phyloP scores from a whole-genome alignment of 2,888 invertebrate genomes.

The Noctua fimbriata region DNA sequence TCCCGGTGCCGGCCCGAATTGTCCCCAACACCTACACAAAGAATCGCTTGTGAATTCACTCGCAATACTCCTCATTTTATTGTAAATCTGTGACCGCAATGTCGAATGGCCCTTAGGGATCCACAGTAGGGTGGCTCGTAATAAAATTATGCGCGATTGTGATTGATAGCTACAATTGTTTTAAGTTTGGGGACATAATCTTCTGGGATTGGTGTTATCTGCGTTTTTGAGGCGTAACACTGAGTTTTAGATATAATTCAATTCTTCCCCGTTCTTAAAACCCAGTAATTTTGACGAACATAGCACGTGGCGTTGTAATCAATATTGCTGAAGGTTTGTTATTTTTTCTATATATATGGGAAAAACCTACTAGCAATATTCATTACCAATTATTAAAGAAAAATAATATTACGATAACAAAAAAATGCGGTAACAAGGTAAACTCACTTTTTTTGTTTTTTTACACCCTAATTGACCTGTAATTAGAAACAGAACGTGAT shows the following conservation, averaged over 20 bases:
- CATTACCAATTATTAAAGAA: slow-evolving; percentile 29
- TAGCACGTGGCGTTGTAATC: background rate
- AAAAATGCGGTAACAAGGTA: background rate
- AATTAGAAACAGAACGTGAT: slow-evolving; percentile 18
- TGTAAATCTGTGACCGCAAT: slow-evolving; percentile 82
- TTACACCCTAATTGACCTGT: background rate
- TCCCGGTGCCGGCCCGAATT: slow-evolving; percentile 70
- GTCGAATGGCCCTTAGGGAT: slow-evolving; percentile 71
- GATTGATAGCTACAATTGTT: slow-evolving; percentile 69
- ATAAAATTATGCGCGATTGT: slow-evolving; percentile 72
- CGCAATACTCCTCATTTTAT: slow-evolving; percentile 79
- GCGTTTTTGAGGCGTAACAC: background rate
- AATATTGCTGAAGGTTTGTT: background rate
- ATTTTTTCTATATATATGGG: background rate
- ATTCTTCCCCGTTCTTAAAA: background rate
- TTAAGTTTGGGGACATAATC: slow-evolving; percentile 48
- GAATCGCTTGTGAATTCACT: slow-evolving; percentile 80
- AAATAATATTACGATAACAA: background rate
- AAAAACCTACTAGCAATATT: background rate
- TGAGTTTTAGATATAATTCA: background rate
- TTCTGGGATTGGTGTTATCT: slow-evolving; percentile 15
- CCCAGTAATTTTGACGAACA: background rate
- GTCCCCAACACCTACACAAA: slow-evolving; percentile 77
- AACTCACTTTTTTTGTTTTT: background rate
- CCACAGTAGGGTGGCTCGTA: slow-evolving; percentile 64